Conservation (phyloP, 2,113 vertebrate genomes). For the Ptilorrhoa leucosticta region DNA sequence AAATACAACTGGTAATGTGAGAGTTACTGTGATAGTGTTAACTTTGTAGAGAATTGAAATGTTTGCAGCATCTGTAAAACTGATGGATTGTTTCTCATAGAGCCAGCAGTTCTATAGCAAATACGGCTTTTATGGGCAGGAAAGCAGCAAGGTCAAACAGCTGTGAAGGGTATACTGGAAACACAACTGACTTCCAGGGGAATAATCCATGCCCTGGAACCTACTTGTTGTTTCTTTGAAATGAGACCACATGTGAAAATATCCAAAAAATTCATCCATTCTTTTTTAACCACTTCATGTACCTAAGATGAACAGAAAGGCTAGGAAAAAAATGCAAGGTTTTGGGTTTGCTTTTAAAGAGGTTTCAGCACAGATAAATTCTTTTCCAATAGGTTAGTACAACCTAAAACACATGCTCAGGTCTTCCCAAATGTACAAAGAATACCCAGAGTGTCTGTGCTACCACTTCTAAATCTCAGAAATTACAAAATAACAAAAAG, state of each 20-base stretch:
- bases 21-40: slow-evolving; percentile 64
- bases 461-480: neutral
- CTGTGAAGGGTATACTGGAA: slow-evolving; percentile 48
- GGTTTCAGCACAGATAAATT: neutral
- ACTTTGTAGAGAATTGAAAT: slow-evolving; percentile 65
- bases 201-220: slow-evolving; percentile 16
- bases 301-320: neutral
- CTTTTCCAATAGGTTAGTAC: neutral
- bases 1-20: slow-evolving; percentile 62
- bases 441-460: neutral
- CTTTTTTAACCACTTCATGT: neutral
- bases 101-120: slow-evolving; percentile 41
- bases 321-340: neutral
- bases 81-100: slow-evolving; percentile 69
- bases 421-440: neutral
- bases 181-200: slow-evolving; percentile 15
- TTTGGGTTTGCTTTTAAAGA: neutral
- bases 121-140: slow-evolving; percentile 53
- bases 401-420: neutral
- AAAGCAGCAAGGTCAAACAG: slow-evolving; percentile 68
- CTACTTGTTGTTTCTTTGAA: slow-evolving; percentile 2
- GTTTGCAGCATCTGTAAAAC: slow-evolving; percentile 71
- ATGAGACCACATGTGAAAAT: neutral
- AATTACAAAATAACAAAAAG: neutral
- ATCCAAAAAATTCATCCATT: neutral